phyloP scores from a whole-genome alignment of 2,888 invertebrate species.

The Gari tellinella region DNA sequence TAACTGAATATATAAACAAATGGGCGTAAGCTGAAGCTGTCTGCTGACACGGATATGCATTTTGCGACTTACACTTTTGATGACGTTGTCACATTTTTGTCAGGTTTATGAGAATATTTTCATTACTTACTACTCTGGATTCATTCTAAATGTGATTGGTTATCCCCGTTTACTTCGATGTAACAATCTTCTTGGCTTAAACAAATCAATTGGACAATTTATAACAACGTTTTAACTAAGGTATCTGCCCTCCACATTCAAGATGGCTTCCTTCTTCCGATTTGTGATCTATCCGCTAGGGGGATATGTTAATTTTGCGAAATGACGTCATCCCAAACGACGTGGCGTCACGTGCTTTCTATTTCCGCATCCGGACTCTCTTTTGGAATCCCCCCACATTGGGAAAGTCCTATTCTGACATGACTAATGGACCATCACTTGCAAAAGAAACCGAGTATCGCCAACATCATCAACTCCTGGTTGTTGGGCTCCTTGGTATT shows the following conservation, averaged over 20 bases:
- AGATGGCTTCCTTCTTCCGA: conserved; percentile 81
- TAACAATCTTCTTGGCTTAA: not conserved
- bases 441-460: too few relatives aligned
- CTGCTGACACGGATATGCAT: conserved; percentile 28
- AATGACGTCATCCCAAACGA: conserved; percentile 76
- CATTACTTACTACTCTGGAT: conserved; percentile 63
- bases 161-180: conserved; percentile 5
- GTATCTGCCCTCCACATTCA: conserved; percentile 63
- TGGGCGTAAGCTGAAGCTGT: too few relatives aligned
- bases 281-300: conserved; percentile 69
- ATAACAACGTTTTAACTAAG: conserved; percentile 2
- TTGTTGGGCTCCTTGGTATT: too few relatives aligned
- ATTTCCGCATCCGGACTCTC: conserved; percentile 16
- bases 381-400: too few relatives aligned
- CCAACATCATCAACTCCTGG: too few relatives aligned
- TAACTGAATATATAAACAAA: too few relatives aligned
- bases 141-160: conserved; percentile 47
- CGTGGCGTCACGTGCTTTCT: conserved; percentile 78
- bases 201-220: conserved; percentile 3
- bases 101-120: not conserved
- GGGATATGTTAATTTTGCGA: conserved; percentile 69
- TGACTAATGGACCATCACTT: too few relatives aligned
- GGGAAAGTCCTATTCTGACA: too few relatives aligned
- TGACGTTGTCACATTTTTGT: conserved; percentile 38
- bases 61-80: conserved; percentile 50